These are phyloP conservation scores for Tortrix viridana DNA, from an alignment of 2,888 invertebrate species.

Conservation along the genomic window DNA sequence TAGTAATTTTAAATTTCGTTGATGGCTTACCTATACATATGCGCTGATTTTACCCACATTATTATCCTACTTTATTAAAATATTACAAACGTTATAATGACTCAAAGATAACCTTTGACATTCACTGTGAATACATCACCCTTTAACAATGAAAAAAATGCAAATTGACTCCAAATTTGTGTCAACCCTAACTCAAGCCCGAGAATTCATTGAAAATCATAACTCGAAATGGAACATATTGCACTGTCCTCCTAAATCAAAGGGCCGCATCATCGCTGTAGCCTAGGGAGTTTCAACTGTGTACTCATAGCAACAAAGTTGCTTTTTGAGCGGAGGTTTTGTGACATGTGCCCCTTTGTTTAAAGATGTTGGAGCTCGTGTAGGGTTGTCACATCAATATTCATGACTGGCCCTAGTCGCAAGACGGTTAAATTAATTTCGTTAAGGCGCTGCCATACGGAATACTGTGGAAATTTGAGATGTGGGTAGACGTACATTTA, in stretches of 20 bases:
- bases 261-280: too few species aligned
- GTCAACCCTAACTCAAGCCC: constrained; percentile 24
- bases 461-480: background rate
- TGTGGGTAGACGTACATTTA: constrained; percentile 14
- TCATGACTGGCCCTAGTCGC: constrained; percentile 41
- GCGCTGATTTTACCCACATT: too few species aligned
- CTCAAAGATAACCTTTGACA: too few species aligned
- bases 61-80: too few species aligned
- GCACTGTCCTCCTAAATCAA: background rate
- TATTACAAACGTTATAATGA: too few species aligned
- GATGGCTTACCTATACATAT: too few species aligned
- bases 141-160: constrained; percentile 22
- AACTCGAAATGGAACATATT: constrained; percentile 34
- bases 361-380: constrained; percentile 12
- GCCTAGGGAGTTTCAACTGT: too few species aligned
- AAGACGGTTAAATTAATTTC: constrained; percentile 50
- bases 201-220: constrained; percentile 39
- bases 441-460: constrained; percentile 40
- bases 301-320: too few species aligned
- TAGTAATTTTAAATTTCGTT: too few species aligned
- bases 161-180: constrained; percentile 16
- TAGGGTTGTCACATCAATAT: constrained; percentile 49
- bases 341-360: too few species aligned
- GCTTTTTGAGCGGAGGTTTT: too few species aligned
- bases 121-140: too few species aligned